Evolutionary conservation across 2,888 invertebrate species (phyloP).

Genomic region (Drepana falcataria): DNA sequence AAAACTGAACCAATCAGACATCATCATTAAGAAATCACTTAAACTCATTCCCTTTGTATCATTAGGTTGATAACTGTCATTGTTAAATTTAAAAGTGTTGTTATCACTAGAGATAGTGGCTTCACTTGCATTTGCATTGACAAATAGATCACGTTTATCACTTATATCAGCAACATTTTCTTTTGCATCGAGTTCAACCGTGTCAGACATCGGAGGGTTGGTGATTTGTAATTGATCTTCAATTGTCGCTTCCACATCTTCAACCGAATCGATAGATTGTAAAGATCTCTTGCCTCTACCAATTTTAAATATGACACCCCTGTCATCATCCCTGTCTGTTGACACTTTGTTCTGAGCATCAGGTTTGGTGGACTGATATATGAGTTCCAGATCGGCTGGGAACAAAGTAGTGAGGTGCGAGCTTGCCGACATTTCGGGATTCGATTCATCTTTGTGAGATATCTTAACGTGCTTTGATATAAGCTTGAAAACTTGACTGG

Average conservation of each 20-base stretch:
- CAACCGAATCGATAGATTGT: conserved; percentile 12
- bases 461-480: conserved; percentile 32
- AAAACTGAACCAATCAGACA: conserved; percentile 41
- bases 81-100: not conserved
- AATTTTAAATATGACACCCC: not conserved
- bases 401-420: not conserved
- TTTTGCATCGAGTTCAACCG: not conserved
- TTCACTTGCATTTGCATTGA: not conserved
- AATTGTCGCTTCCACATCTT: not conserved
- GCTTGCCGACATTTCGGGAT: not conserved
- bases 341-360: not conserved
- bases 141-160: not conserved
- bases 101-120: not conserved
- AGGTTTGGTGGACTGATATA: not conserved
- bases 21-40: conserved; percentile 35
- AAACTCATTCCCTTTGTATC: conserved; percentile 12
- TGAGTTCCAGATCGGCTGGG: conserved; percentile 1
- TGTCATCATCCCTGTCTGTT: not conserved
- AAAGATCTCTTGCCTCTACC: conserved; percentile 17
- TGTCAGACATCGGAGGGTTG: not conserved
- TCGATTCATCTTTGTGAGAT: not conserved
- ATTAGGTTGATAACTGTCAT: conserved; percentile 1
- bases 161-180: not conserved
- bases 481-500: conserved; percentile 13
- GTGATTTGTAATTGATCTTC: not conserved